phyloP scores from a whole-genome alignment of 2,888 invertebrate species.

The Diogma glabrata region DNA sequence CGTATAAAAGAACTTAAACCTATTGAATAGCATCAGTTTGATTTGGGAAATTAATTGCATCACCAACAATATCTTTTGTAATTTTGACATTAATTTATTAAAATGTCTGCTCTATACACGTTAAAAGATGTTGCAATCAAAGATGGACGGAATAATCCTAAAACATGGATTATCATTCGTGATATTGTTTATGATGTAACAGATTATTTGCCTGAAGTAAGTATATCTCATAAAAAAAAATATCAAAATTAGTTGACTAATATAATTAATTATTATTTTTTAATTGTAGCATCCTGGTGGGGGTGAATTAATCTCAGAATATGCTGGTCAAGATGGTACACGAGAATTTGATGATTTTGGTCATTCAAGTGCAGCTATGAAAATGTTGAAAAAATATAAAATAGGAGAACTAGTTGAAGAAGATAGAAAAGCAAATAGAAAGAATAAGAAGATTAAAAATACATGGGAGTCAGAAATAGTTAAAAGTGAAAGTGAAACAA shows the following conservation, averaged over 20 bases:
- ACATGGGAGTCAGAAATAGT: too few relatives aligned
- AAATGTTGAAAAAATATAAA: conserved; percentile 44
- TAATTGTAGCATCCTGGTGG: conserved; percentile 59
- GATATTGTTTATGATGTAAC: conserved; percentile 59
- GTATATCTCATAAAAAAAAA: too few relatives aligned
- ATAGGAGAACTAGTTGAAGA: conserved; percentile 48
- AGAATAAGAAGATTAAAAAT: too few relatives aligned
- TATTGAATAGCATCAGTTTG: too few relatives aligned
- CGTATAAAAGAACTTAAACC: too few relatives aligned
- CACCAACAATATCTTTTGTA: too few relatives aligned
- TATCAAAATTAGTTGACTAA: too few relatives aligned
- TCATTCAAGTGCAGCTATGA: conserved; percentile 53
- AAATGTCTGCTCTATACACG: conserved; percentile 26
- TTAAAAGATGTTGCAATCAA: conserved; percentile 45
- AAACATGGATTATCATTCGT: conserved; percentile 52
- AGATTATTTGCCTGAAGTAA: conserved; percentile 47
- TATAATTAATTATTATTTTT: conserved; percentile 6
- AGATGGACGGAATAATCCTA: conserved; percentile 43
- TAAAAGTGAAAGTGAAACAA: too few relatives aligned
- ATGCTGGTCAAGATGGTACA: conserved; percentile 55
- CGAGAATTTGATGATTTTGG: conserved; percentile 52
- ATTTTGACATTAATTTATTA: too few relatives aligned
- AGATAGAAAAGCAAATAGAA: conserved; percentile 1
- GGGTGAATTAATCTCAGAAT: conserved; percentile 46
- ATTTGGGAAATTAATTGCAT: too few relatives aligned